phyloP scores from a whole-genome alignment of 2,888 invertebrate species.

The Scaptomyza cyrtandrae region DNA sequence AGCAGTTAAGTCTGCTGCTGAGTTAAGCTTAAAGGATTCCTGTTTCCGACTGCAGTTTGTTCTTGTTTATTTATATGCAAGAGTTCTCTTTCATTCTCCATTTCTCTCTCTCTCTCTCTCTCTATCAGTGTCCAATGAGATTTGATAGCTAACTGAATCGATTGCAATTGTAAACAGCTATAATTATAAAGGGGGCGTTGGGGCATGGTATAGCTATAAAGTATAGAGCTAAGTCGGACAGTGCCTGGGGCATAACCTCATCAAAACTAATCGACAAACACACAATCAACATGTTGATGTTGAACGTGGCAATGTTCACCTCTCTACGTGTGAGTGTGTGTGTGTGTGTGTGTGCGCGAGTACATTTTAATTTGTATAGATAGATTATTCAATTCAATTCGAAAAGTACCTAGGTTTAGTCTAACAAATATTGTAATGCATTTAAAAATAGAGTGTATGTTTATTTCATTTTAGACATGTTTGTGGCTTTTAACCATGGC shows the following conservation, averaged over 20 bases:
- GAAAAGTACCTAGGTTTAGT: conserved; percentile 1
- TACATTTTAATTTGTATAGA: neutral
- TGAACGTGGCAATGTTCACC: conserved; percentile 7
- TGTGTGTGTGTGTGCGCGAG: neutral
- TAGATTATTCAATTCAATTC: conserved; percentile 24
- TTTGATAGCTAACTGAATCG: conserved; percentile 42
- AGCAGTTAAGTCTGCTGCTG: conserved; percentile 40
- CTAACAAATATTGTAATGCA: neutral
- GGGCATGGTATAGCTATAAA: conserved; percentile 16
- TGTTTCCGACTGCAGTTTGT: conserved; percentile 13
- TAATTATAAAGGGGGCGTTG: conserved; percentile 37
- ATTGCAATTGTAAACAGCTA: conserved; percentile 60
- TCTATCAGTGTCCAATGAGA: conserved; percentile 44
- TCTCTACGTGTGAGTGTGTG: neutral
- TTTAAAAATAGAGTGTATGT: neutral
- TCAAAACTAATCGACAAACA: conserved; percentile 74
- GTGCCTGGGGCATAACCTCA: conserved; percentile 46
- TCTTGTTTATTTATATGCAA: conserved; percentile 5
- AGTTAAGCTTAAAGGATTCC: conserved; percentile 49
- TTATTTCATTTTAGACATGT: neutral
- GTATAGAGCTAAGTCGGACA: conserved; percentile 3
- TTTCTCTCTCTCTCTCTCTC: conserved; percentile 4
- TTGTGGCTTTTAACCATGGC: conserved; percentile 1
- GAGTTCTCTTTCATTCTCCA: neutral
- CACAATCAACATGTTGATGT: conserved; percentile 2